Conservation (phyloP, 2,888 invertebrate species). For the Hemicrepidius hirtus region DNA sequence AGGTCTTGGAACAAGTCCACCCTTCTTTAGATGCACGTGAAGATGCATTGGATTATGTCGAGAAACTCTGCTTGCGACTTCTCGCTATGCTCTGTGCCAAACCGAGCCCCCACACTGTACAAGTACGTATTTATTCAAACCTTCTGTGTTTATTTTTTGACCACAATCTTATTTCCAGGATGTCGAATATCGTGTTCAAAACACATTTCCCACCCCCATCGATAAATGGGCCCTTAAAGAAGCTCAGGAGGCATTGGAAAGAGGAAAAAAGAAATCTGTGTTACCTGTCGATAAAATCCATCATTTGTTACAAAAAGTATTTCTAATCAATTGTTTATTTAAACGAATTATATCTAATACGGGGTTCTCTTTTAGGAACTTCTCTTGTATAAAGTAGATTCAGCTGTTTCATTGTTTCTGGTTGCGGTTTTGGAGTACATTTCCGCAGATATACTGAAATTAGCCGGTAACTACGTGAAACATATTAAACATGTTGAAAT, state of each 20-base stretch:
- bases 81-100: slow-evolving; percentile 91
- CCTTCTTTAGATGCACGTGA: slow-evolving; percentile 89
- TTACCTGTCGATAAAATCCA: slow-evolving; percentile 92
- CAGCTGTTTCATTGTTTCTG: slow-evolving; percentile 91
- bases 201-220: slow-evolving; percentile 95
- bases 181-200: slow-evolving; percentile 93
- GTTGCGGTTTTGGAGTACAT: slow-evolving; percentile 97
- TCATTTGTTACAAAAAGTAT: slow-evolving; percentile 86
- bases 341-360: no score
- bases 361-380: slow-evolving; percentile 79
- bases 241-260: slow-evolving; percentile 88
- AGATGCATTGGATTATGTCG: slow-evolving; percentile 94
- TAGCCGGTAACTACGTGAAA: slow-evolving; percentile 98
- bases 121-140: slow-evolving; percentile 71
- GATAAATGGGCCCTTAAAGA: slow-evolving; percentile 95
- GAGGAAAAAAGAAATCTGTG: slow-evolving; percentile 86
- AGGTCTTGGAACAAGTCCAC: slow-evolving; percentile 95
- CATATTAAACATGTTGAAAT: slow-evolving; percentile 95
- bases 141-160: not conserved
- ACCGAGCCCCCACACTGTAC: slow-evolving; percentile 87
- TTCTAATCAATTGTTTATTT: not conserved
- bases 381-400: slow-evolving; percentile 89
- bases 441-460: slow-evolving; percentile 94
- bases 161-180: slow-evolving; percentile 75
- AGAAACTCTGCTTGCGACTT: slow-evolving; percentile 90